Base-by-base conservation (phyloP, 2,888 invertebrate species). In the Leuctra nigra region DNA sequence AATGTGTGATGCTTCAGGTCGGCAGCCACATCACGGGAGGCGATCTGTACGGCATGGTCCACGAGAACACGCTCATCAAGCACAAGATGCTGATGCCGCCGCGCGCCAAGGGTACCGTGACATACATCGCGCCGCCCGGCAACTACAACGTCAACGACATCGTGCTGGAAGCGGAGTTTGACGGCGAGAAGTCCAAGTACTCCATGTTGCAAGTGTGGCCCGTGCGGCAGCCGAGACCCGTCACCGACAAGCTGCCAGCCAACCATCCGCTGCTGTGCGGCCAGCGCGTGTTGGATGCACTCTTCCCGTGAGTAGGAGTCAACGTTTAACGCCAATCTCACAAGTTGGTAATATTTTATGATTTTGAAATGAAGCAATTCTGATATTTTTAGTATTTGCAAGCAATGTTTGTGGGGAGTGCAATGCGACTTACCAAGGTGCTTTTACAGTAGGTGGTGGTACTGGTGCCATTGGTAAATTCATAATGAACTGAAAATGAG, bases 201-300 rank as follows among this genome's bases (percentile, higher is more conserved):
- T 87, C 84, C 61, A 99, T 99, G 98, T 79, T 99, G 76, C 99
- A 99, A 79, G 92, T 99, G 62, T 99, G 99, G 99, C 99, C 99
- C 6, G 99, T 99, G 66, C 88, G 99, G 72, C 94, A 95, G 74
- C 94, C 97, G 59, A 82, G 99, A 63, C 99, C 99, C 36, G 87
- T 87, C 59, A 91, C 95, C 16, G 99, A 99, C 77, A 99, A 99
- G 78, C 79, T 98, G 65, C 97, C 97, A 58, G 97, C 98, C 68
- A 99, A 99, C 79, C 89, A 96, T 73, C 99, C 99, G 48, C 81
- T 99, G 68, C 82, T 99, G 62, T 98, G 98, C 65, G 99, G 99
- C 1, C 99, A 99, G 76, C 83, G 99, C 61, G 98, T 99, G 53
- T 79, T 99, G 61, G 99, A 99, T 77, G 91, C 98, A 1, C 82